Evolutionary conservation across 2,888 invertebrate species (phyloP).

Genomic region (Eristalinus aeneus): DNA sequence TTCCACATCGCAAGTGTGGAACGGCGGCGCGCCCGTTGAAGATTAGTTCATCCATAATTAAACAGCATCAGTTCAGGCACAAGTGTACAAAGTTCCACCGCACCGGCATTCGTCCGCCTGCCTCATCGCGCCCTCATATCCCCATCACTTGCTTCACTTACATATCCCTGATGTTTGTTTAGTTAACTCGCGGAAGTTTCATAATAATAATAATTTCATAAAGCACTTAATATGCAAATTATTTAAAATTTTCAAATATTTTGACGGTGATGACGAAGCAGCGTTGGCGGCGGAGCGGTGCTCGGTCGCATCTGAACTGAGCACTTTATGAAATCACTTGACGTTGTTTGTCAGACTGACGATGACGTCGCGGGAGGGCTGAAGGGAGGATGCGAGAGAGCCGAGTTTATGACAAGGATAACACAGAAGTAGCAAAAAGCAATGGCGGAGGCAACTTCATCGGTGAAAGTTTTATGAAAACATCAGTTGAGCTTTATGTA

Average conservation of each 20-base stretch:
- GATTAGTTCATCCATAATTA: slow-evolving; percentile 62
- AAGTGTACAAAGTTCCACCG: neutral
- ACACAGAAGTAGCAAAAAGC: neutral
- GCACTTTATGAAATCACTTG: slow-evolving; percentile 52
- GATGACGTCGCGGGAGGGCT: neutral
- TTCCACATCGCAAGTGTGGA: slow-evolving; percentile 30
- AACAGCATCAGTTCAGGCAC: slow-evolving; percentile 19
- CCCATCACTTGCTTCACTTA: neutral
- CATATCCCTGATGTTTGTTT: slow-evolving; percentile 46
- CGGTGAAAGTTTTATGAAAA: slow-evolving; percentile 57
- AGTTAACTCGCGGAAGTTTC: slow-evolving; percentile 61
- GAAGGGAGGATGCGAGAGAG: neutral
- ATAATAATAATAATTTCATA: slow-evolving; percentile 67
- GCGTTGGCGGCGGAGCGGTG: neutral
- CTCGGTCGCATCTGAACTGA: neutral
- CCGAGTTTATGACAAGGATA: slow-evolving; percentile 4
- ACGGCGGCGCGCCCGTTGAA: slow-evolving; percentile 24
- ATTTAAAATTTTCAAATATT: slow-evolving; percentile 50
- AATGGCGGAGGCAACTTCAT: slow-evolving; percentile 32
- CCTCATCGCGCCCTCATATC: neutral
- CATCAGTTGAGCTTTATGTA: slow-evolving; percentile 14
- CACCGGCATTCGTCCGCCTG: neutral
- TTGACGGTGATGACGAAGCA: neutral
- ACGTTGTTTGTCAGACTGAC: slow-evolving; percentile 7
- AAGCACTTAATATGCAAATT: slow-evolving; percentile 70